Evolutionary conservation across 1,140 invertebrate species (phyloP), one percentile per base, ranked within the genome.

Genomic region (Polypedilum pembai): DNA sequence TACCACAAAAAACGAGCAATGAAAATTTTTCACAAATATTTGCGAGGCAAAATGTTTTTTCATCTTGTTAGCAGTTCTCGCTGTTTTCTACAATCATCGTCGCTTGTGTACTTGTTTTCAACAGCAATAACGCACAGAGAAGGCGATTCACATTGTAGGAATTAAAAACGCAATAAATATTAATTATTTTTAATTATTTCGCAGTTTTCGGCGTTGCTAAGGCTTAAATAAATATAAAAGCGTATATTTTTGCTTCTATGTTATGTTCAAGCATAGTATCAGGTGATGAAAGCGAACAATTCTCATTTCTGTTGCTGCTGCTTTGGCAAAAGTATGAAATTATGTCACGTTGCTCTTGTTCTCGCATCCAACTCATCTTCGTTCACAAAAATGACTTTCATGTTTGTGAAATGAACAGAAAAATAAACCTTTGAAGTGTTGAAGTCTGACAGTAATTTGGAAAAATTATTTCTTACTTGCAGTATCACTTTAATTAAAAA

Each of bases 101-200:
- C 24, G 24, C 2, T 33, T 33, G 1, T 33, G 5, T 33, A 33
- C 24, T 33, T 33, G 24, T 33, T 33, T 33, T 33, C 45, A 15
- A n/a, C 45, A 56, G 45, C 41, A 45, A n/a, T n/a, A n/a, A n/a
- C 24, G 24, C 5, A 33, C 24, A 33, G 24, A 33, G 24, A 33
- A 33, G 24, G 24, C 24, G 5, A 33, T 33, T 33, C 24, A 33
- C 24, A 33, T 33, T 33, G n/a, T n/a, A 56, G 45, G 65, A 69
- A 69, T 69, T 69, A 69, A 69, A 69, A 69, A 69, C 65, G 65
- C 65, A 20, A 69, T 69, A 69, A 69, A 69, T 69, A 69, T 69
- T 69, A 69, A 69, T 69, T 69, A 69, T 69, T 20, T 69, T 69
- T 69, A 69, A 69, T 69, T 69, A 69, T 69, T 69, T 69, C 65